phyloP scores from a whole-genome alignment of 2,888 invertebrate species.

The Cybosia mesomella region DNA sequence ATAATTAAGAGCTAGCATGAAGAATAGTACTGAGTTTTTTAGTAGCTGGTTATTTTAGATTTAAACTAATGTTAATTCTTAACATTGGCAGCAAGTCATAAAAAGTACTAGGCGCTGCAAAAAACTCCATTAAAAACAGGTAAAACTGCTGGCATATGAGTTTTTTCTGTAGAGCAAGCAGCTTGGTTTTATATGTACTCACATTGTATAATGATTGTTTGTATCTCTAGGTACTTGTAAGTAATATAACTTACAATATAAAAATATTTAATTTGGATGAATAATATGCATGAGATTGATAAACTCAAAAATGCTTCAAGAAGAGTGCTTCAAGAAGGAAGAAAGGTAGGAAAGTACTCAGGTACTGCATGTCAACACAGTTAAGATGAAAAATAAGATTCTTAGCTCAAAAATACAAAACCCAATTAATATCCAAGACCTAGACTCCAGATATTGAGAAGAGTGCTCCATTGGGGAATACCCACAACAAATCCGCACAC shows the following conservation, averaged over 20 bases:
- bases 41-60: slow-evolving; percentile 14
- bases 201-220: neutral
- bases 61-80: slow-evolving; percentile 20
- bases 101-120: slow-evolving; percentile 28
- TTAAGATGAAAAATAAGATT: too few relatives aligned
- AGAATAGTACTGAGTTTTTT: neutral
- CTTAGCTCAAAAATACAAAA: too few relatives aligned
- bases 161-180: slow-evolving; percentile 31
- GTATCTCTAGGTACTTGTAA: neutral
- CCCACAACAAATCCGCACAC: too few relatives aligned
- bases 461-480: too few relatives aligned
- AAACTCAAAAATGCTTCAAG: too few relatives aligned
- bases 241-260: neutral
- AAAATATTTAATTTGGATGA: too few relatives aligned
- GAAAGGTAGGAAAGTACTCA: too few relatives aligned
- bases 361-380: too few relatives aligned
- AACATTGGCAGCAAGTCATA: slow-evolving; percentile 35
- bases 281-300: too few relatives aligned
- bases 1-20: neutral
- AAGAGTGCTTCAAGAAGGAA: too few relatives aligned
- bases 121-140: slow-evolving; percentile 36
- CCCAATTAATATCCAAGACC: too few relatives aligned
- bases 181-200: slow-evolving; percentile 8
- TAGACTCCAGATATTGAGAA: too few relatives aligned
- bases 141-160: slow-evolving; percentile 24